Conservation (phyloP, 2,113 vertebrate species). For the Patagioenas fasciata region DNA sequence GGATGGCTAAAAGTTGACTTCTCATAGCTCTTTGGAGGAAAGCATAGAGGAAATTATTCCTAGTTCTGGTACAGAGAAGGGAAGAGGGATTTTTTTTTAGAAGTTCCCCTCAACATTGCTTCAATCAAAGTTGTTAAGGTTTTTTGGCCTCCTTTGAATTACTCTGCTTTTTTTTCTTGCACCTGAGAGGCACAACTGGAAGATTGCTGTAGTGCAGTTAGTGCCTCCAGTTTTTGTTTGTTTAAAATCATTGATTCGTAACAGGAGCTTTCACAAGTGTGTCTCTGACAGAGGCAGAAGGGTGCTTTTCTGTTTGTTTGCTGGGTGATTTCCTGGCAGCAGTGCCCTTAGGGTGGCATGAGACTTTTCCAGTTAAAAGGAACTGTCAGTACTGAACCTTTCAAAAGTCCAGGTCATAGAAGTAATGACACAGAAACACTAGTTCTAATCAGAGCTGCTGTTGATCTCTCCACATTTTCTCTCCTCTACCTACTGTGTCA, state of each 20-base stretch:
- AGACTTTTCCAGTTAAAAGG: background rate
- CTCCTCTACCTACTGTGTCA: background rate
- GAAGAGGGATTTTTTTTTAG: background rate
- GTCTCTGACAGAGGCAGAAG: background rate
- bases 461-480: background rate
- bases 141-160: background rate
- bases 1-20: background rate
- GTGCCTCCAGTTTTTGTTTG: background rate
- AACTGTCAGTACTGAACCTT: background rate
- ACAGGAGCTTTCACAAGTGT: background rate
- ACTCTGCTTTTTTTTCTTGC: background rate
- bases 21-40: background rate
- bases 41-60: background rate
- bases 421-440: background rate
- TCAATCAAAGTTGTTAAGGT: background rate
- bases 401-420: background rate
- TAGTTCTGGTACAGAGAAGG: background rate
- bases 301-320: background rate
- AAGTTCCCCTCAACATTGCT: background rate
- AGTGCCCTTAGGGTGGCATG: background rate
- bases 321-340: background rate
- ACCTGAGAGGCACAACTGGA: background rate
- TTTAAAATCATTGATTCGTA: background rate
- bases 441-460: background rate
- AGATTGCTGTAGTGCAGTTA: background rate